phyloP scores from a whole-genome alignment of 53 echinoderm and acorn worm species.

The Holothuria scabra region DNA sequence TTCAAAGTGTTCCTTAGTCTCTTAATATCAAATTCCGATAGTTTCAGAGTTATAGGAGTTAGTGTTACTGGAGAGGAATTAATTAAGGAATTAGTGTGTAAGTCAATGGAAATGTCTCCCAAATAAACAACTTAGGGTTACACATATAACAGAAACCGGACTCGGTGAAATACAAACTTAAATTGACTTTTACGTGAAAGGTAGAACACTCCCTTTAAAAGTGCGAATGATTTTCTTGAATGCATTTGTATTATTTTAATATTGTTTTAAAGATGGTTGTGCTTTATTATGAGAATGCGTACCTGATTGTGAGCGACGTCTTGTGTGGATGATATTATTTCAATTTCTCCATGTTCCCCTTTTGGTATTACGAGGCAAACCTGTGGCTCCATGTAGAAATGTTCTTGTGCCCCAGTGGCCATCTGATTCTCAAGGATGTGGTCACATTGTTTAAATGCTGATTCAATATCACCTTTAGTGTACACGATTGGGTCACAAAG shows the following conservation, averaged over 20 bases:
- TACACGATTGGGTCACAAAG: neutral
- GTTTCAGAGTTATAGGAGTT: no score
- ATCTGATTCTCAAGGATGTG: conserved; percentile 62
- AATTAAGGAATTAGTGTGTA: no score
- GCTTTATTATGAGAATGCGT: conserved; percentile 47
- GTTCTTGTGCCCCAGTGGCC: conserved; percentile 65
- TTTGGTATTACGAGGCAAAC: conserved; percentile 58
- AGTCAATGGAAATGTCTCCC: no score
- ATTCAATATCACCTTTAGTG: conserved; percentile 35
- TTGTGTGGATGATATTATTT: conserved; percentile 69
- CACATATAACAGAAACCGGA: no score
- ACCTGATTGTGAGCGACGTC: conserved; percentile 59
- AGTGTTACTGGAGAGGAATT: no score
- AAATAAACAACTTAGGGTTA: no score
- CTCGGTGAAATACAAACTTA: conserved; percentile 42
- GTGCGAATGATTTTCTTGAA: no score
- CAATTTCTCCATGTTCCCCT: conserved; percentile 63
- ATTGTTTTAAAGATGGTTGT: conserved; percentile 55
- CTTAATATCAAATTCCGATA: no score
- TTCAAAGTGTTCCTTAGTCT: no score
- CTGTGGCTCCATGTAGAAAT: conserved; percentile 80
- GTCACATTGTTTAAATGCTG: conserved; percentile 50
- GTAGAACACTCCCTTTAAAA: no score
- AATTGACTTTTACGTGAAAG: conserved; percentile 37
- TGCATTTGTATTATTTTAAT: no score